Evolutionary conservation across 2,113 vertebrate species (phyloP), one percentile per base, ranked within the genome.

Genomic region (Bostrychus sinensis): DNA sequence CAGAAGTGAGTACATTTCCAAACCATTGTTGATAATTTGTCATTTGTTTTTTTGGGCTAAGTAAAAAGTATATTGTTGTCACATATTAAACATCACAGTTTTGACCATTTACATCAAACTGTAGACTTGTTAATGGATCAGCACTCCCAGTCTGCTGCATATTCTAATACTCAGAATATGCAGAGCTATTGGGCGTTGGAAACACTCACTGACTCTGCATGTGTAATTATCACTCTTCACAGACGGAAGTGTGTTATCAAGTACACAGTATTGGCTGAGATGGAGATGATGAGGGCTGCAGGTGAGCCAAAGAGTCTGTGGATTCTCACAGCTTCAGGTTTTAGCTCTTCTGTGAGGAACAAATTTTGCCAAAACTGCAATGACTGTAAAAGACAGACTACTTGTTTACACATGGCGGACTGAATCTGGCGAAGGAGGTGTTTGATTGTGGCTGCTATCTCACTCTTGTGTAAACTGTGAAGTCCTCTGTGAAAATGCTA

Each of bases 31-130:
- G 56, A 66, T 71, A 62, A 69, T 68, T 56, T 75, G 62, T 63
- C 70, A 58, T 68, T 56, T 69, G 60, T 70, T 78, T 66, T 71
- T 66, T 66, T 25, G 61, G 66, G 72, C 74, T 86, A 80, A 84
- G 85, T 86, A 75, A 88, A 82, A 60, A 66, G 30, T 32, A 32
- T 32, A 32, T 32, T 32, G 30, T 32, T 32, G 1, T 32, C 8
- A 32, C 30, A 2, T 32, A 7, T 32, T 32, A 1, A 61, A 77
- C 67, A 37, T n/a, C n/a, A n/a, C n/a, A n/a, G 65, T 74, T 76
- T 67, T 39, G 22, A 32, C 59, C 39, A 56, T 48, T 26, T 50
- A 32, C 57, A n/a, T 57, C 46, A 37, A 26, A 55, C 55, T 62
- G 36, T 30, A 7, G 23, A 32, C 20, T 22, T 17, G n/a, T 55